These are phyloP conservation scores for Turritopsis dohrnii DNA, from an alignment of 30 jellyfish, hydroid and myxozoan species.

Conservation along the genomic window DNA sequence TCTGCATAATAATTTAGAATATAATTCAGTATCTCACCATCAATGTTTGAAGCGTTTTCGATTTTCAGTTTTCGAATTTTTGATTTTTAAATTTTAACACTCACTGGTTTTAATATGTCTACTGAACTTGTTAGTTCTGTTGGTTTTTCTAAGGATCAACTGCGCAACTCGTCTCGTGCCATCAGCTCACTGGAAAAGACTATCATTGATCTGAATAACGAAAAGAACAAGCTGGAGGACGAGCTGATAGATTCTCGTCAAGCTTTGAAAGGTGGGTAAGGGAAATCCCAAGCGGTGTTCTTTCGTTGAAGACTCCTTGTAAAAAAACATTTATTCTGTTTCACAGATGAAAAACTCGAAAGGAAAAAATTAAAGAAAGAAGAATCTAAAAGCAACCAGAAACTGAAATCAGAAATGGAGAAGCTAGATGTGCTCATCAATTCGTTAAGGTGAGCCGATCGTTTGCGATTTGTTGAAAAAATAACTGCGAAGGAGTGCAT, in stretches of 20 bases:
- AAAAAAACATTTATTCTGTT: neutral
- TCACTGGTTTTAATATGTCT: no score
- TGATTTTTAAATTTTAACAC: neutral
- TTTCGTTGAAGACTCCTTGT: no score
- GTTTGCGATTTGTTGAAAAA: no score
- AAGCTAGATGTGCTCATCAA: constrained; percentile 4
- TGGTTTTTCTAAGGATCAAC: constrained; percentile 50
- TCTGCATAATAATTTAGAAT: no score
- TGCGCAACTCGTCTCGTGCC: constrained; percentile 51
- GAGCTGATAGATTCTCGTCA: constrained; percentile 4
- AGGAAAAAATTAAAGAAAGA: neutral
- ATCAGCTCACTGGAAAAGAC: constrained; percentile 66
- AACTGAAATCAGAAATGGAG: constrained; percentile 6
- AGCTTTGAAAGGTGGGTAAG: constrained; percentile 5
- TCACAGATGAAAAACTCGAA: constrained; percentile 11
- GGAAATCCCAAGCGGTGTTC: no score
- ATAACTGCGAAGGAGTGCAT: no score
- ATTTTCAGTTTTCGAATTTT: no score
- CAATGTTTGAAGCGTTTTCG: no score
- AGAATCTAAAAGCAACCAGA: neutral
- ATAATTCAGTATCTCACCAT: no score
- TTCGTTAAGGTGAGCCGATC: constrained; percentile 25
- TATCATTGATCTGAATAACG: constrained; percentile 46
- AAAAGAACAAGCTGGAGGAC: constrained; percentile 41
- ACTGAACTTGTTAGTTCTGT: neutral